These are phyloP conservation scores for Tachina fera DNA, from an alignment of 2,888 invertebrate genomes.

Conservation along the genomic window DNA sequence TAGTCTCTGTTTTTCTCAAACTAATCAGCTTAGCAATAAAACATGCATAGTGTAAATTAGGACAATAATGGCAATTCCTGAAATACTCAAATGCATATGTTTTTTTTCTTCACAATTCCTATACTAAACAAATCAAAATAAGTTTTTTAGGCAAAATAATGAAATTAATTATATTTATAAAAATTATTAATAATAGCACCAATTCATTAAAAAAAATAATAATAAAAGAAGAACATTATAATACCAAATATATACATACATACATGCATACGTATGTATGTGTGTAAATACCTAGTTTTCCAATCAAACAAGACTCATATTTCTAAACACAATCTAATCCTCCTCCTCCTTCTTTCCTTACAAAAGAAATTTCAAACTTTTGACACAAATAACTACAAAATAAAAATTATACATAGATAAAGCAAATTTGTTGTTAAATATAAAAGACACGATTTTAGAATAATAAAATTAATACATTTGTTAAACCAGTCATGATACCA, in stretches of 20 bases:
- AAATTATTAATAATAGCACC: constrained; percentile 26
- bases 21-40: too few species aligned
- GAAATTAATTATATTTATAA: constrained; percentile 13
- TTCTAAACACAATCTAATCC: neutral
- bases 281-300: constrained; percentile 4
- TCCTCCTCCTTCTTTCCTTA: neutral
- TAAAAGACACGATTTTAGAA: constrained; percentile 37
- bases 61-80: too few species aligned
- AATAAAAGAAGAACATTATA: constrained; percentile 44
- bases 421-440: constrained; percentile 56
- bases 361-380: neutral
- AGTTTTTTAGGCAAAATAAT: constrained; percentile 18
- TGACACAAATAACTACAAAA: constrained; percentile 9
- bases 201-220: constrained; percentile 53
- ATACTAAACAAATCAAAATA: constrained; percentile 46
- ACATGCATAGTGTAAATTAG: too few species aligned
- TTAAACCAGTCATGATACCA: constrained; percentile 6
- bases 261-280: neutral
- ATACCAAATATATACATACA: constrained; percentile 44
- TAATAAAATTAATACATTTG: constrained; percentile 37
- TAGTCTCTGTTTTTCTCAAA: too few species aligned
- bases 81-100: neutral
- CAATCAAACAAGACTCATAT: constrained; percentile 50
- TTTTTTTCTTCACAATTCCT: neutral
- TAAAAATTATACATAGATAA: constrained; percentile 40